phyloP scores from a whole-genome alignment of 2,113 vertebrate genomes.

The Psephotus haematonotus region DNA sequence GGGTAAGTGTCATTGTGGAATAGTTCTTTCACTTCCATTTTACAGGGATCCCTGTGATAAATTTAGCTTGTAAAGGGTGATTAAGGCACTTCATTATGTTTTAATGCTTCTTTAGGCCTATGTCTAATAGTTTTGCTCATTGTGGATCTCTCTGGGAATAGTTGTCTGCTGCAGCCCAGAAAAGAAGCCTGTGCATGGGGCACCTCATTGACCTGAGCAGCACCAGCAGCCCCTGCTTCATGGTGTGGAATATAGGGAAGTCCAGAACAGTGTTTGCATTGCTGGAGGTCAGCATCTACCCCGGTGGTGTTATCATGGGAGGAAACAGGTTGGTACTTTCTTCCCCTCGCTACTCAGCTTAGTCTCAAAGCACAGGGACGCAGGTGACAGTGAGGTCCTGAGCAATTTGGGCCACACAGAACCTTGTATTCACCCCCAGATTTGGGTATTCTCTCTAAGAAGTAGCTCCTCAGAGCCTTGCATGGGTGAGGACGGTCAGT shows the following conservation, averaged over 20 bases:
- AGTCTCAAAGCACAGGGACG: background rate
- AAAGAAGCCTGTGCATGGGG: background rate
- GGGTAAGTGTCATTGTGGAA: slow-evolving; percentile 23
- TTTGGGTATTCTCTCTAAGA: background rate
- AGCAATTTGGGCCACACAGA: background rate
- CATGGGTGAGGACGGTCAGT: background rate
- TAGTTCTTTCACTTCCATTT: slow-evolving; percentile 61
- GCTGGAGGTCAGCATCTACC: background rate
- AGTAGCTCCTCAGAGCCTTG: background rate
- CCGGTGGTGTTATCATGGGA: background rate
- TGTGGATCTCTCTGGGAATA: slow-evolving; percentile 20
- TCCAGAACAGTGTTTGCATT: background rate
- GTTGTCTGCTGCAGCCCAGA: background rate
- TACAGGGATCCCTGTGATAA: slow-evolving; percentile 55
- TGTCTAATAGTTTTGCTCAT: slow-evolving; percentile 10
- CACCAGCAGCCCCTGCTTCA: background rate
- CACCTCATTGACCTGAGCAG: background rate
- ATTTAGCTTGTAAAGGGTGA: slow-evolving; percentile 63
- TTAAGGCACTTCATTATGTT: slow-evolving; percentile 72
- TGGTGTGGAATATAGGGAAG: background rate
- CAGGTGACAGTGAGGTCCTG: background rate
- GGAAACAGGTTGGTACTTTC: background rate
- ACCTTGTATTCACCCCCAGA: background rate
- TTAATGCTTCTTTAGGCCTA: slow-evolving; percentile 65
- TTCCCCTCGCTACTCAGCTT: background rate